Evolutionary conservation across 2,113 vertebrate genomes (phyloP).

Genomic region (Bubo blakistoni): DNA sequence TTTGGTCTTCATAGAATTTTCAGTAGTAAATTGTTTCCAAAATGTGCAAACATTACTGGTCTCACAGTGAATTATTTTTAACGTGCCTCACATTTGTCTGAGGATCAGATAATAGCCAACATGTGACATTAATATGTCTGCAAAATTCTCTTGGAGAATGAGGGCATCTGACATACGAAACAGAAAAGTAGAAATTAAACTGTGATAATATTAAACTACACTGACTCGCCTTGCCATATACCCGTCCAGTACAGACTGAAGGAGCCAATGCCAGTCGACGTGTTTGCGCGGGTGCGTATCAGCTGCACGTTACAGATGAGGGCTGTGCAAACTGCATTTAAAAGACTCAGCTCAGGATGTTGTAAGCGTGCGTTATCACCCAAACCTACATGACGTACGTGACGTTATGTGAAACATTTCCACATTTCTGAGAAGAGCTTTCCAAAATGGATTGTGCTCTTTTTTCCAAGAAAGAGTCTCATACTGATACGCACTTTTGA

Average conservation of each 20-base stretch:
- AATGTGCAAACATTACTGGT: conserved; percentile 28
- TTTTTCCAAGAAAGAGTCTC: background rate
- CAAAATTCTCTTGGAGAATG: background rate
- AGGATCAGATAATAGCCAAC: background rate
- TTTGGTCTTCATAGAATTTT: conserved; percentile 20
- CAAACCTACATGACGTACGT: background rate
- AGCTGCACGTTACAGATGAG: background rate
- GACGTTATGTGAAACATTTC: background rate
- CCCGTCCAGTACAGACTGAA: background rate
- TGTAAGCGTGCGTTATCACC: background rate
- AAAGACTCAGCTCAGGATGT: background rate
- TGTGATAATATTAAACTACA: background rate
- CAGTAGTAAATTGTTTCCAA: conserved; percentile 25
- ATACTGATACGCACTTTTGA: background rate
- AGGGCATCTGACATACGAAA: background rate
- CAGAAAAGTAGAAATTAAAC: background rate
- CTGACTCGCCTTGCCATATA: background rate
- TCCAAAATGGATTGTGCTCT: background rate
- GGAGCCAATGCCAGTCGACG: background rate
- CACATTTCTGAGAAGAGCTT: background rate
- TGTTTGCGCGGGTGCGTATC: background rate
- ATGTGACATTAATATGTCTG: background rate
- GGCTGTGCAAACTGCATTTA: background rate
- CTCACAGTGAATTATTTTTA: conserved; percentile 36
- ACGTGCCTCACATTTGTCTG: conserved; percentile 13